Conservation (phyloP, 2,113 vertebrate genomes). For the Cheirogaleus medius region DNA sequence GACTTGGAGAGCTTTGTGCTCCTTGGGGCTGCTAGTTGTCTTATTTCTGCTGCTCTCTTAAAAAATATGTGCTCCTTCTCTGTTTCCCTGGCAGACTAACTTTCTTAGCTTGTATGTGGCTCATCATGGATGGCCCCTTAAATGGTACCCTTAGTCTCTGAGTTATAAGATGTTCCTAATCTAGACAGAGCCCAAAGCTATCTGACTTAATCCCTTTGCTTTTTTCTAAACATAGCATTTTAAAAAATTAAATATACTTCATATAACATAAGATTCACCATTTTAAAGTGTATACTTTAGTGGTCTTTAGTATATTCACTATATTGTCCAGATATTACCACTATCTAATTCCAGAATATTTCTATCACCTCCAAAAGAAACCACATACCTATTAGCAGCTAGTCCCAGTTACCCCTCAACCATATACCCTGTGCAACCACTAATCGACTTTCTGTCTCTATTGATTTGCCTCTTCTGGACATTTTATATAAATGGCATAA, state of each 20-base stretch:
- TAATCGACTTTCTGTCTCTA: background rate
- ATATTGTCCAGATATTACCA: background rate
- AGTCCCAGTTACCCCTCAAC: background rate
- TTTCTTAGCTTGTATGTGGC: background rate
- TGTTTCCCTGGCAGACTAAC: background rate
- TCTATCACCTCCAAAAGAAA: background rate
- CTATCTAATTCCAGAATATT: background rate
- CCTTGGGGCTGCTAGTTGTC: background rate
- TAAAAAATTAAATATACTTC: background rate
- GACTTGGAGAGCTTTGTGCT: background rate
- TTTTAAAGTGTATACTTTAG: background rate
- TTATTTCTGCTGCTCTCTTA: background rate
- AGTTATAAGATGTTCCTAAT: background rate
- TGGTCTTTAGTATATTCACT: background rate
- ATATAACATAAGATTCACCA: background rate
- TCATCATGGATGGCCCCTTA: background rate
- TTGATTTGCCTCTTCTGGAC: background rate
- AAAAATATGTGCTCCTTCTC: background rate
- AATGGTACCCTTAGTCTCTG: background rate
- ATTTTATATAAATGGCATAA: conserved; percentile 1
- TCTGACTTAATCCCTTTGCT: background rate
- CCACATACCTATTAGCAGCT: background rate
- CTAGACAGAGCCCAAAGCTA: background rate
- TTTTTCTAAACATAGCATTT: background rate
- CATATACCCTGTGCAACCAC: background rate